Evolutionary conservation across 2,888 invertebrate genomes (phyloP).

Genomic region (Erebia palarica): DNA sequence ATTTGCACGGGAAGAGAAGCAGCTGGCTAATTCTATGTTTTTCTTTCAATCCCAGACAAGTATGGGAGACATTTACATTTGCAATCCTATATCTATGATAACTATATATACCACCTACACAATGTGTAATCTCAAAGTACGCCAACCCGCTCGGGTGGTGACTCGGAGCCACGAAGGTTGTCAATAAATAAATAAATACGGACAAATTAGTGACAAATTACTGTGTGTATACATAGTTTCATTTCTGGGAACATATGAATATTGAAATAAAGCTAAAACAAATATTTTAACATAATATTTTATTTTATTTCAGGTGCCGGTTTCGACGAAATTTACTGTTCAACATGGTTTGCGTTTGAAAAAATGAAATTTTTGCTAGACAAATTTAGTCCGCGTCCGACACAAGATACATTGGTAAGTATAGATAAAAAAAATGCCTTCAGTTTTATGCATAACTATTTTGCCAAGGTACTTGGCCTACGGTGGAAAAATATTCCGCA

Average conservation of each 20-base stretch:
- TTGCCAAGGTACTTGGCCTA: no score
- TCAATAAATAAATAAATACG: no score
- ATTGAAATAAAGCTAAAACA: constrained; percentile 1
- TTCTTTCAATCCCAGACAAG: background rate
- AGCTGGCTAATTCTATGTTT: constrained; percentile 4
- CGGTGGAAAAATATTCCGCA: no score
- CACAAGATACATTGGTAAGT: background rate
- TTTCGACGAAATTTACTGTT: background rate
- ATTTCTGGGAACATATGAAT: background rate
- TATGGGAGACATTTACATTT: background rate
- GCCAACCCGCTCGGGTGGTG: no score
- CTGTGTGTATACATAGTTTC: no score
- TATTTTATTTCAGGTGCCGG: background rate
- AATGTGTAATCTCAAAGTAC: no score
- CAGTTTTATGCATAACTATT: no score
- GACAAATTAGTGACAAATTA: background rate
- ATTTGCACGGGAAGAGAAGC: constrained; percentile 4
- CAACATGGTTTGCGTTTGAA: background rate
- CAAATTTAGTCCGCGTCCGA: constrained; percentile 1
- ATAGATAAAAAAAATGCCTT: no score
- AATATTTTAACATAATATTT: background rate
- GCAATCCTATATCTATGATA: no score
- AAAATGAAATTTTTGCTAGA: background rate
- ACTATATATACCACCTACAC: no score
- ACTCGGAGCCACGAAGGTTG: no score